Evolutionary conservation across 2,113 vertebrate species (phyloP).

Genomic region (Echinops telfairi): DNA sequence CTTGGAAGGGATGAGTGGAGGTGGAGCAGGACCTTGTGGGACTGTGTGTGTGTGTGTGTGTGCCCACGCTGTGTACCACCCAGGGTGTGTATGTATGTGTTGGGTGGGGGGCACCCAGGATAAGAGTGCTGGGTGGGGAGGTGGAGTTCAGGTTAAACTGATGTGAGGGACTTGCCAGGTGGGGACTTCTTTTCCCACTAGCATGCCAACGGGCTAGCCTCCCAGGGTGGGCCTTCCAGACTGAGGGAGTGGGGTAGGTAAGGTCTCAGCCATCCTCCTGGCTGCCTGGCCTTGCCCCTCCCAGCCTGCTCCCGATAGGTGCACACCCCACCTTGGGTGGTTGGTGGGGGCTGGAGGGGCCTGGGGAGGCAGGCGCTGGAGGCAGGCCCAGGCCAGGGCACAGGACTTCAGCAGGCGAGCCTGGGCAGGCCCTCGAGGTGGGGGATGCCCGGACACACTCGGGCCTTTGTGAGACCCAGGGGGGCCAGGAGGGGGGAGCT

Average conservation of each 20-base stretch:
- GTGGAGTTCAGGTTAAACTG: not conserved
- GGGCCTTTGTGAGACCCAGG: not conserved
- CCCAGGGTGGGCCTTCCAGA: not conserved
- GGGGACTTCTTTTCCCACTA: constrained; percentile 5
- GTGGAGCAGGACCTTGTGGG: not conserved
- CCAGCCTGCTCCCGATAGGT: too few relatives aligned
- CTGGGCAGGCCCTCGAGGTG: constrained; percentile 81
- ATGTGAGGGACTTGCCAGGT: not conserved
- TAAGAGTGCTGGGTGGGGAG: not conserved
- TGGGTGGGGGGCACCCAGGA: not conserved
- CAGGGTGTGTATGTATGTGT: too few relatives aligned
- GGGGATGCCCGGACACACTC: not conserved
- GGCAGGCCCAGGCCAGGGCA: constrained; percentile 44
- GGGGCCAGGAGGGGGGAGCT: not conserved
- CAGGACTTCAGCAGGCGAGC: constrained; percentile 74
- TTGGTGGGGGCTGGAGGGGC: not conserved
- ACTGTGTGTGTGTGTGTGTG: not conserved
- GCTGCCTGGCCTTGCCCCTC: not conserved
- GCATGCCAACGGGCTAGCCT: not conserved
- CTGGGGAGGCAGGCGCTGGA: not conserved
- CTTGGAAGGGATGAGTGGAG: constrained; percentile 77
- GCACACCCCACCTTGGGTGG: not conserved
- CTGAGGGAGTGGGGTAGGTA: too few relatives aligned
- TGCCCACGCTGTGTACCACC: not conserved
- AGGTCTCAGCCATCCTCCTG: not conserved